phyloP scores from a whole-genome alignment of 2,797 vertebrate genomes.

The Acomys russatus region DNA sequence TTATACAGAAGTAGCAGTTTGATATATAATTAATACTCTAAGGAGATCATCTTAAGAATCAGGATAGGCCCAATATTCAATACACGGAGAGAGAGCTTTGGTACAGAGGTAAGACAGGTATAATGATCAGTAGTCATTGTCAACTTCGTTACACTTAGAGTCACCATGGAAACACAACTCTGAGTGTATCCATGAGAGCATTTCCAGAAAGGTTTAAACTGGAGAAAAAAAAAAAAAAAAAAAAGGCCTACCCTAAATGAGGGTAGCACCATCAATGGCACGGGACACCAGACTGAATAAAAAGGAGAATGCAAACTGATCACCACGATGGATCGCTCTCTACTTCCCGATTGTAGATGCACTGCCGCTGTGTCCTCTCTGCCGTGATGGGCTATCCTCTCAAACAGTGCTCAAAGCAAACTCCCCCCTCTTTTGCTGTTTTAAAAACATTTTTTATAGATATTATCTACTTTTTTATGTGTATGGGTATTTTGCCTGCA shows the following conservation, averaged over 20 bases:
- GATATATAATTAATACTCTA: neutral
- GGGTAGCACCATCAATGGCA: neutral
- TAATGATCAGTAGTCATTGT: neutral
- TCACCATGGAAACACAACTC: neutral
- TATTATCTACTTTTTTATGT: neutral
- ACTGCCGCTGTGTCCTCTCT: neutral
- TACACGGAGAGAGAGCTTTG: neutral
- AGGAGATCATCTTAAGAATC: neutral
- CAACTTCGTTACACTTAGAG: neutral
- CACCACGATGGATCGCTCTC: neutral
- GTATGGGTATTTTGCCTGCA: neutral
- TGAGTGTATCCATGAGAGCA: neutral
- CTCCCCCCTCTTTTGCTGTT: neutral
- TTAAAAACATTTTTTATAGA: neutral
- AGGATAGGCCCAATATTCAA: neutral
- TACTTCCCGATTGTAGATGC: neutral
- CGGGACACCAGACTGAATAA: neutral
- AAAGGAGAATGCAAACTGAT: neutral
- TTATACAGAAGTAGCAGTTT: conserved; percentile 8
- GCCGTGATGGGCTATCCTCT: neutral
- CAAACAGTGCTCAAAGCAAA: neutral
- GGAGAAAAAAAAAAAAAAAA: neutral
- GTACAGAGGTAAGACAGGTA: neutral
- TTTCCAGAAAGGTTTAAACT: neutral
- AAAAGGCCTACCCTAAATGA: neutral